Percentiles rank a stretch among this genome's conserved stretches.
These are phyloP conservation scores for Ophiodon elongatus DNA, from an alignment of 2,113 vertebrate species.

Conservation along the genomic window DNA sequence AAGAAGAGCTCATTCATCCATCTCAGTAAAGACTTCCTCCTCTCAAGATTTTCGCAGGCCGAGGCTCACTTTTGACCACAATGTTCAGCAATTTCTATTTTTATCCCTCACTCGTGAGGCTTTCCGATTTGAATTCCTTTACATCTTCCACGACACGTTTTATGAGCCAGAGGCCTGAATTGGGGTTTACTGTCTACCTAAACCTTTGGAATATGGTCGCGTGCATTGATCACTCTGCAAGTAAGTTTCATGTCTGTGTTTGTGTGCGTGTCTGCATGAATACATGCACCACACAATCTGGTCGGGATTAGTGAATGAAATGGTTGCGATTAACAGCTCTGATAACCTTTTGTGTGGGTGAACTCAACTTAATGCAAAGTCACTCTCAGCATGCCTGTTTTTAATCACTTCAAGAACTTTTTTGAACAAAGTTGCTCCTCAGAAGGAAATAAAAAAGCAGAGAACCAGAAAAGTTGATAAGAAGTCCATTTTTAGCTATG, in stretches of 20 bases:
- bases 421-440: conserved; percentile 35
- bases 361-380: conserved; percentile 32
- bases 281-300: not conserved
- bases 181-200: conserved; percentile 21
- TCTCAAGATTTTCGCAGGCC: conserved; percentile 28
- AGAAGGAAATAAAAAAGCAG: conserved; percentile 8
- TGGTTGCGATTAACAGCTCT: conserved; percentile 17
- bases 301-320: conserved; percentile 39
- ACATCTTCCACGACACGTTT: conserved; percentile 7
- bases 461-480: conserved; percentile 57
- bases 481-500: conserved; percentile 57
- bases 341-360: conserved; percentile 39
- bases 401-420: conserved; percentile 42
- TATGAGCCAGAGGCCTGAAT: conserved; percentile 37
- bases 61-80: conserved; percentile 8
- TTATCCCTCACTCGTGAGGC: conserved; percentile 7
- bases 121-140: conserved; percentile 39
- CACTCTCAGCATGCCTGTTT: conserved; percentile 13
- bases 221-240: conserved; percentile 38
- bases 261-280: conserved; percentile 14
- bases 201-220: conserved; percentile 42
- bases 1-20: conserved; percentile 28
- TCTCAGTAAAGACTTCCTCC: conserved; percentile 18
- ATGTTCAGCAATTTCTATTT: conserved; percentile 26
- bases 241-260: conserved; percentile 39